Evolutionary conservation across 2,113 vertebrate genomes (phyloP), one percentile per base, ranked within the genome.

Genomic region (Pycnonotus jocosus): DNA sequence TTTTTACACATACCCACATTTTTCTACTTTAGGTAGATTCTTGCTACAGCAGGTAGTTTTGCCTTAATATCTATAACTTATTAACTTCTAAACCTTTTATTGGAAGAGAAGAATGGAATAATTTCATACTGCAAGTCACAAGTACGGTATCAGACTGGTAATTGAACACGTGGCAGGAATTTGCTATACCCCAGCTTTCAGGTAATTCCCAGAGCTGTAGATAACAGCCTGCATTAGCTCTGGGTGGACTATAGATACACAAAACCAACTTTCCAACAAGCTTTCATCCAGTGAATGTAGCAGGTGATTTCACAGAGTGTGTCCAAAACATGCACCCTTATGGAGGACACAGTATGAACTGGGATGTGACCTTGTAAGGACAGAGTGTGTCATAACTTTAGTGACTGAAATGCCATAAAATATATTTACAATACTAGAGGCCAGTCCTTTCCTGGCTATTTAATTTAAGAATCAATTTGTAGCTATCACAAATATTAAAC

Each of bases 161-260:
- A 74, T 28, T 58, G 51, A 73, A 35, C 60, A 53, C 35, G 40
- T 47, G 42, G 50, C 73, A 90, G 65, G 40, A 66, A 38, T 19
- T 24, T 53, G 25, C 45, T 15, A 2, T 19, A 61, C 11, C 27
- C 48, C 37, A 57, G 37, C 27, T 61, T 44, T 70, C 54, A 70
- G 31, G 15, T 33, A 70, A 61, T 48, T 85, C 76, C 56, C n/a
- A 65, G 65, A 87, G 40, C 62, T 45, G 30, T 31, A 64, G 48
- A 13, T 21, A 80, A 71, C 1, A 68, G 31, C 31, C 45, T 45
- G 15, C 60, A 48, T 85, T 15, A 78, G 89, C 61, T 65, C 54
- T 0, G 1, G 31, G n/a, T 78, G 76, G 45, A 38, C 27, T 56
- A 13, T 2, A 45, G 23, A 37, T 19, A 14, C 0, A 47, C 9